These are phyloP conservation scores for Entomyzon cyanotis DNA, from an alignment of 2,113 vertebrate genomes.

Conservation along the genomic window DNA sequence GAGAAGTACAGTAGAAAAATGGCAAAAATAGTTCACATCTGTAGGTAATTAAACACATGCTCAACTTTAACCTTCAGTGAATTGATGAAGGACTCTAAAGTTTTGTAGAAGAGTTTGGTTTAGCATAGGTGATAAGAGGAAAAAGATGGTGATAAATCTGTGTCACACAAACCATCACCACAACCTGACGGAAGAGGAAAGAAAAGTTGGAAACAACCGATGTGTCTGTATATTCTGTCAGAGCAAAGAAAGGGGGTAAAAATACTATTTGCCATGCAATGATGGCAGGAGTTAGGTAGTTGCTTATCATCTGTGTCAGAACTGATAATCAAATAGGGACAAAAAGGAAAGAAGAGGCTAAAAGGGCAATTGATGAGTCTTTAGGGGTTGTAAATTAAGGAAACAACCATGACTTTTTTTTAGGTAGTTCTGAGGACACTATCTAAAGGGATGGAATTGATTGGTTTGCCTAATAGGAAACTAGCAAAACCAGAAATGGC, in stretches of 20 bases:
- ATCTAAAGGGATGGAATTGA: neutral
- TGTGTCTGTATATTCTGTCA: neutral
- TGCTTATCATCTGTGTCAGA: neutral
- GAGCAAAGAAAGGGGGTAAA: neutral
- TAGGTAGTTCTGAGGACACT: neutral
- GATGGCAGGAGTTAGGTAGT: neutral
- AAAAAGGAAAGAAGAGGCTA: neutral
- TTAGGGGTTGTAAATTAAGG: neutral
- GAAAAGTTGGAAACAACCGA: neutral
- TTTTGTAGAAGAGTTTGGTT: neutral
- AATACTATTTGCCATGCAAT: neutral
- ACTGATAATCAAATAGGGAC: neutral
- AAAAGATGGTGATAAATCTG: neutral
- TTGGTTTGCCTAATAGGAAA: neutral
- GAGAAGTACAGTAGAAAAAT: neutral
- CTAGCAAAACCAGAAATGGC: neutral
- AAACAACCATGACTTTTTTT: neutral
- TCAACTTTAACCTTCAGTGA: neutral
- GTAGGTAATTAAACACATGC: neutral
- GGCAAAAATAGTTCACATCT: neutral
- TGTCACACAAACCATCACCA: neutral
- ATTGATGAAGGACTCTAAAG: neutral
- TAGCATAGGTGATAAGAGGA: neutral
- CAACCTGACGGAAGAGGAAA: neutral
- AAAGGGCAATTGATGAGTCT: neutral